Evolutionary conservation across 2,888 invertebrate species (phyloP).

Genomic region (Clepsis dumicolana): DNA sequence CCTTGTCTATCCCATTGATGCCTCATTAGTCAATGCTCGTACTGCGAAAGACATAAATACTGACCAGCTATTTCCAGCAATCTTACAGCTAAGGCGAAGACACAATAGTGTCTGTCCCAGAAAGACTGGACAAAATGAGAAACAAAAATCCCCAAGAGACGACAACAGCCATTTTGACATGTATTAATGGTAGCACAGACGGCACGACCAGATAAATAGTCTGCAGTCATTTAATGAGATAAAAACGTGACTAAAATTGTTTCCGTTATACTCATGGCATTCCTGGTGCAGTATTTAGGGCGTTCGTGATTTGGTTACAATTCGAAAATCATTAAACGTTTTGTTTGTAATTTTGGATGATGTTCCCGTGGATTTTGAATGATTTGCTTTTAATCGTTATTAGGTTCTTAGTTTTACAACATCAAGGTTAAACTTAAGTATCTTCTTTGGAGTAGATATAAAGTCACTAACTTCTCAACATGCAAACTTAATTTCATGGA

Average conservation of each 20-base stretch:
- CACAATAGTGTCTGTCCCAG: constrained; percentile 54
- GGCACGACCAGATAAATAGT: constrained; percentile 76
- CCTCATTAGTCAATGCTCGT: background rate
- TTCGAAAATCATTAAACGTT: constrained; percentile 28
- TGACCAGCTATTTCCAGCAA: constrained; percentile 11
- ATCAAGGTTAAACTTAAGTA: too few species aligned
- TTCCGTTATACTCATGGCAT: constrained; percentile 64
- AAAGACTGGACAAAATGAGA: constrained; percentile 61
- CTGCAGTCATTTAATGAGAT: constrained; percentile 75
- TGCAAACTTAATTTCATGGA: too few species aligned
- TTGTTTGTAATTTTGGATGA: constrained; percentile 20
- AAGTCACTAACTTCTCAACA: too few species aligned
- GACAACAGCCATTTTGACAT: constrained; percentile 64
- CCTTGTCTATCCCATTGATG: background rate
- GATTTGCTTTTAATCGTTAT: background rate
- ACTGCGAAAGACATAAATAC: background rate
- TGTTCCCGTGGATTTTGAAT: background rate
- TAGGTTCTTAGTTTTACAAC: too few species aligned
- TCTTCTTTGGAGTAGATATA: too few species aligned
- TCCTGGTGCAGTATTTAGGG: constrained; percentile 50
- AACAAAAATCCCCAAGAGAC: constrained; percentile 55
- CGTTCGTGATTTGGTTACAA: constrained; percentile 35
- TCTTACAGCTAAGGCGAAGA: constrained; percentile 34
- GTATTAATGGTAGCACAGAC: constrained; percentile 74
- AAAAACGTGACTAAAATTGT: constrained; percentile 72